These are phyloP conservation scores for Phorcus lineatus DNA, from an alignment of 2,888 invertebrate genomes.

Conservation along the genomic window DNA sequence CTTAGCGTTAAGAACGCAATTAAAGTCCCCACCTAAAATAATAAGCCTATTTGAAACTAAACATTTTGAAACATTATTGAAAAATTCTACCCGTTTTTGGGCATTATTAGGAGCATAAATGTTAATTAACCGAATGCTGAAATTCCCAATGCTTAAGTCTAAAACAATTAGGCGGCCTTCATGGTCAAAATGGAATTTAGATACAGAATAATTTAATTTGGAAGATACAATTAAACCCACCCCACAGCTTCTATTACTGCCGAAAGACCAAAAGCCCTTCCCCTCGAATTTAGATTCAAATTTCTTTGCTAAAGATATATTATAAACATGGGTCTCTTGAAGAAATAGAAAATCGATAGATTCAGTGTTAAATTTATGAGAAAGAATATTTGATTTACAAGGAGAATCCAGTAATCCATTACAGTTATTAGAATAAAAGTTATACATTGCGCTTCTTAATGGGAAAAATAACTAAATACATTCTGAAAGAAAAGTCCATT, in stretches of 20 bases:
- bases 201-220: not conserved
- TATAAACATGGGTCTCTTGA: slow-evolving; percentile 16
- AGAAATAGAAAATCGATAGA: not conserved
- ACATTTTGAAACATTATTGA: not conserved
- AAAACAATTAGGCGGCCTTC: not conserved
- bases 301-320: not conserved
- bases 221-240: not conserved
- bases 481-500: too few relatives aligned
- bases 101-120: not conserved
- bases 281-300: not conserved
- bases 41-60: not conserved
- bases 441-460: too few relatives aligned
- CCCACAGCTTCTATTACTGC: not conserved
- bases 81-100: not conserved
- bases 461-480: too few relatives aligned
- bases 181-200: not conserved
- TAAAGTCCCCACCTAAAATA: not conserved
- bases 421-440: not conserved
- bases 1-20: not conserved
- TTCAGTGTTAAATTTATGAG: not conserved
- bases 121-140: not conserved
- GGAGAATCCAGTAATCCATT: not conserved
- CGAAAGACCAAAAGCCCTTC: slow-evolving; percentile 15
- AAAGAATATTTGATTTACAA: not conserved
- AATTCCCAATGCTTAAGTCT: not conserved